These are phyloP conservation scores for Brotogeris chrysoptera DNA, from an alignment of 2,797 vertebrate genomes.

Conservation along the genomic window DNA sequence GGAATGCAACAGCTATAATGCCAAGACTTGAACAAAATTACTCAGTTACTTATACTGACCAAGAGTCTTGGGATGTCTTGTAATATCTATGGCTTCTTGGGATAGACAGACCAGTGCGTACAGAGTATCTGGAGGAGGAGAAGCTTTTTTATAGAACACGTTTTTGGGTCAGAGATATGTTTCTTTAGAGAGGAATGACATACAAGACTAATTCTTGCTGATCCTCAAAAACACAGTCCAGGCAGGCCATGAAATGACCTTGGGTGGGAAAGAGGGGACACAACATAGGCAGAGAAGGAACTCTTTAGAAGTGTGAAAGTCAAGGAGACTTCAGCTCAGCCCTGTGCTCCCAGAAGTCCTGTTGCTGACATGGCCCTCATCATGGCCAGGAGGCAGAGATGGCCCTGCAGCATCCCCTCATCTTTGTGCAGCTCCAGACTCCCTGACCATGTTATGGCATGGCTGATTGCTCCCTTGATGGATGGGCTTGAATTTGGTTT, in stretches of 20 bases:
- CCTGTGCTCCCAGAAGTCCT: background rate
- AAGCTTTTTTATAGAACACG: background rate
- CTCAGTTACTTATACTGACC: background rate
- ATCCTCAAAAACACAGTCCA: background rate
- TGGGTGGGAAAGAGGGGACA: background rate
- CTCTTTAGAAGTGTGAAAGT: background rate
- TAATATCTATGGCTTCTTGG: background rate
- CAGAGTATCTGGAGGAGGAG: background rate
- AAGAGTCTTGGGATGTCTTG: background rate
- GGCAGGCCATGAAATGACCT: background rate
- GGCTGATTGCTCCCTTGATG: background rate
- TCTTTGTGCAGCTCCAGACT: background rate
- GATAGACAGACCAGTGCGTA: background rate
- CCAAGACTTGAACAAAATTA: background rate
- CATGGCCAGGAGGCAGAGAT: background rate
- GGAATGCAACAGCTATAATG: background rate
- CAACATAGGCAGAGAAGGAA: background rate
- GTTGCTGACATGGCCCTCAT: background rate
- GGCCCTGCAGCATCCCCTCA: background rate
- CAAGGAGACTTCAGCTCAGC: background rate
- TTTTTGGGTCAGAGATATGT: background rate
- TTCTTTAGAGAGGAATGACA: background rate
- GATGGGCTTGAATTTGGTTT: background rate
- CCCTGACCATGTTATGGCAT: background rate
- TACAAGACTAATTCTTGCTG: background rate